phyloP scores from a whole-genome alignment of 2,888 invertebrate genomes.

The Drosophila niveifrons region DNA sequence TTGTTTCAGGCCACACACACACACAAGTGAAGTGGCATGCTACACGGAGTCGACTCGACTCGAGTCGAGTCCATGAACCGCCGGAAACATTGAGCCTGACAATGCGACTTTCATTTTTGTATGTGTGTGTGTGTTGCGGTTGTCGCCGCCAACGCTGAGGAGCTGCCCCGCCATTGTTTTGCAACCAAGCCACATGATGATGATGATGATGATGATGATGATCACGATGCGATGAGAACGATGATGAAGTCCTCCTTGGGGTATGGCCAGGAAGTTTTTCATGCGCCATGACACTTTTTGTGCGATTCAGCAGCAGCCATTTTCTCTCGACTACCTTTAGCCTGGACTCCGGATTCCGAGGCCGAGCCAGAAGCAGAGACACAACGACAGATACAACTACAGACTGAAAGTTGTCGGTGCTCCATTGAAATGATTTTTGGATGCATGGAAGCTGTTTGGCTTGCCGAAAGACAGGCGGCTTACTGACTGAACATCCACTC shows the following conservation, averaged over 20 bases:
- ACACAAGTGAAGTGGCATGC: slow-evolving; percentile 10
- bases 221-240: slow-evolving; percentile 1
- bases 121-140: slow-evolving; percentile 28
- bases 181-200: slow-evolving; percentile 55
- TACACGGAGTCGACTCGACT: slow-evolving; percentile 6
- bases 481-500: slow-evolving; percentile 51
- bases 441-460: slow-evolving; percentile 80
- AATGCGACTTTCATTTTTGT: slow-evolving; percentile 77
- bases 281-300: slow-evolving; percentile 82
- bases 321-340: slow-evolving; percentile 62
- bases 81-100: slow-evolving; percentile 82
- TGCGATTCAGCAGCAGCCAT: slow-evolving; percentile 70
- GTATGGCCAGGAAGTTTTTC: slow-evolving; percentile 77
- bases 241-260: slow-evolving; percentile 52
- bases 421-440: slow-evolving; percentile 79
- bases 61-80: slow-evolving; percentile 56
- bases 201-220: slow-evolving; percentile 34
- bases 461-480: slow-evolving; percentile 76
- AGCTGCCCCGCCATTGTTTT: slow-evolving; percentile 74
- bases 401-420: slow-evolving; percentile 26
- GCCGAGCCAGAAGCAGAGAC: slow-evolving; percentile 24
- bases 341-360: slow-evolving; percentile 35
- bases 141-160: slow-evolving; percentile 44
- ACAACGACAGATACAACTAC: no score
- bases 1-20: slow-evolving; percentile 72